Percentiles rank a stretch among this genome's conserved stretches.
Evolutionary conservation across 2,888 invertebrate genomes (phyloP).

Genomic region (Latrodectus hesperus): DNA sequence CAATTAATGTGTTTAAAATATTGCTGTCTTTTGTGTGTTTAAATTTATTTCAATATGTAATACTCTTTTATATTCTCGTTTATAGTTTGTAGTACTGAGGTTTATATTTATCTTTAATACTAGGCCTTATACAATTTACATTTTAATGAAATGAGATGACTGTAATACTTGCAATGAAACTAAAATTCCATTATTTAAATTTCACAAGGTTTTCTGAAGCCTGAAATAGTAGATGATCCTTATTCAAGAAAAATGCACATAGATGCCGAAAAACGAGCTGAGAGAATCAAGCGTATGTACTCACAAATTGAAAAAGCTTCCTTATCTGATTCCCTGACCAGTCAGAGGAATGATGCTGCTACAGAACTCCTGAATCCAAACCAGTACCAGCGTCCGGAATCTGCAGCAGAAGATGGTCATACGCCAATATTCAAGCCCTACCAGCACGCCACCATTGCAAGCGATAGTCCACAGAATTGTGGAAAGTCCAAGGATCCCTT

Average conservation of each 20-base stretch:
- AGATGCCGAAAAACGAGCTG: conserved; percentile 62
- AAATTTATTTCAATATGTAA: no score
- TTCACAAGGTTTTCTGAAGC: conserved; percentile 58
- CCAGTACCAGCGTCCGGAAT: conserved; percentile 17
- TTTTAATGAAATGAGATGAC: no score
- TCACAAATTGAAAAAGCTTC: conserved; percentile 65
- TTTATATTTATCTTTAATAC: no score
- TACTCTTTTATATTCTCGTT: no score
- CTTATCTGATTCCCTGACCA: conserved; percentile 50
- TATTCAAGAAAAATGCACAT: conserved; percentile 63
- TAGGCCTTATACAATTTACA: no score
- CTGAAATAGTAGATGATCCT: conserved; percentile 62
- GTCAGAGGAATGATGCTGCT: conserved; percentile 22
- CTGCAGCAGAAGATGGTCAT: conserved; percentile 33
- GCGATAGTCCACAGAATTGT: conserved; percentile 19
- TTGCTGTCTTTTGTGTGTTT: no score
- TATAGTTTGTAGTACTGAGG: no score
- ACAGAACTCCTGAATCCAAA: conserved; percentile 27
- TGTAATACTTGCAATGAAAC: no score
- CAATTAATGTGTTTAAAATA: no score
- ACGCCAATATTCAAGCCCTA: conserved; percentile 62
- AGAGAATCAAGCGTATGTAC: conserved; percentile 63
- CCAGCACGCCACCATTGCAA: conserved; percentile 40
- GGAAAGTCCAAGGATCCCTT: conserved; percentile 39
- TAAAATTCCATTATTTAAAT: background rate